Conservation (phyloP, 2,113 vertebrate species). For the Benitochromis conjunctus region DNA sequence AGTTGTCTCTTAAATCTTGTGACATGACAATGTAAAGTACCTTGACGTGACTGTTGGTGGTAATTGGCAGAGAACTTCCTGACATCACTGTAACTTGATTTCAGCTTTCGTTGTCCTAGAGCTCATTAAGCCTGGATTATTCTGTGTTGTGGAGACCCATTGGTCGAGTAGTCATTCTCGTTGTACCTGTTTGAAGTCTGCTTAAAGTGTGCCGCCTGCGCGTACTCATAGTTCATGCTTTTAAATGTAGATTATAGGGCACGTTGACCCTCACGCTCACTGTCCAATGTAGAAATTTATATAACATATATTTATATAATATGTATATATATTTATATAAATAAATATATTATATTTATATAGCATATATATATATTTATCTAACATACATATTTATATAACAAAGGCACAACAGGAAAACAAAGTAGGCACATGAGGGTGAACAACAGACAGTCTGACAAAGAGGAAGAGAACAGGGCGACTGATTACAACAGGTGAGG, state of each 20-base stretch:
- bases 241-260: background rate
- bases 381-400: background rate
- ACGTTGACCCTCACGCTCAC: background rate
- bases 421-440: background rate
- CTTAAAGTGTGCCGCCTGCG: background rate
- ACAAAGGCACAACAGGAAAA: background rate
- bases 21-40: background rate
- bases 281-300: fast-evolving
- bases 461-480: background rate
- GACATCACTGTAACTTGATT: background rate
- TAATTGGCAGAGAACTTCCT: background rate
- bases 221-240: fast-evolving
- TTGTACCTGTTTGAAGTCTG: background rate
- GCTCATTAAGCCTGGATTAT: background rate
- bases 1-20: background rate
- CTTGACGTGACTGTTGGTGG: background rate
- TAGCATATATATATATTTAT: background rate
- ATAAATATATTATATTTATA: too few species aligned
- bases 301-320: background rate
- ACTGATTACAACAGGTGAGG: background rate
- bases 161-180: background rate
- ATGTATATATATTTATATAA: too few species aligned
- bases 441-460: background rate
- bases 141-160: background rate
- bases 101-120: fast-evolving